Evolutionary conservation across 2,113 vertebrate genomes (phyloP), one percentile per base, ranked within the genome.

Genomic region (Zosterops lateralis): DNA sequence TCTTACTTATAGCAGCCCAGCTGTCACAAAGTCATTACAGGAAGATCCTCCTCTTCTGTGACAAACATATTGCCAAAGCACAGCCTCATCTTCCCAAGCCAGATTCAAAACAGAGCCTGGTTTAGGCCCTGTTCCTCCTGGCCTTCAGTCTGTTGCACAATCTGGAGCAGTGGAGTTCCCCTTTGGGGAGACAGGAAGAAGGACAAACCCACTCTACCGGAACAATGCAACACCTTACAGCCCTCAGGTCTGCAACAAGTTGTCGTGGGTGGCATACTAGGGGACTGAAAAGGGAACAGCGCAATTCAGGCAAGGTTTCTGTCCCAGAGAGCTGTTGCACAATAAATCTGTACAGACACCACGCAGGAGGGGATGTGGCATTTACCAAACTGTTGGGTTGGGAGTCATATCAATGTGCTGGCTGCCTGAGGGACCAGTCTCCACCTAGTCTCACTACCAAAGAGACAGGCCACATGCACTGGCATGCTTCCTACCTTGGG

Each of bases 401-500:
- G 21, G 42, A 92, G 47, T 70, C 64, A 5, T 42, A 93, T 86
- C 90, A 76, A 29, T 12, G 48, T 28, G 57, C 8, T 61, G 75
- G 64, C 17, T 78, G 67, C 32, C 31, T 56, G 47, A 84, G 54
- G 34, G 56, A 92, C 9, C 21, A 53, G 68, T 14, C 70, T 45
- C 65, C 79, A 70, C 92, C 81, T 78, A 87, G 61, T 83, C 72
- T 75, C 4, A 3, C 62, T 62, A 38, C 62, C 32, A 45, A 66
- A 70, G 2, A 80, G 62, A 48, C 36, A 68, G 2, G 26, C 24
- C 36, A 17, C 3, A 34, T 1, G 31, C 2, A 2, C 18, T 20
- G 47, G 67, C 14, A 1, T 8, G 31, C 25, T 53, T 65, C 97
- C 87, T 97, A 99, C 99, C 99, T 98, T 98, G 99, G 3, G 98